Percentiles rank a stretch among this genome's conserved stretches.
phyloP scores from a whole-genome alignment of 2,888 invertebrate species.

The Podotricha telesiphe region DNA sequence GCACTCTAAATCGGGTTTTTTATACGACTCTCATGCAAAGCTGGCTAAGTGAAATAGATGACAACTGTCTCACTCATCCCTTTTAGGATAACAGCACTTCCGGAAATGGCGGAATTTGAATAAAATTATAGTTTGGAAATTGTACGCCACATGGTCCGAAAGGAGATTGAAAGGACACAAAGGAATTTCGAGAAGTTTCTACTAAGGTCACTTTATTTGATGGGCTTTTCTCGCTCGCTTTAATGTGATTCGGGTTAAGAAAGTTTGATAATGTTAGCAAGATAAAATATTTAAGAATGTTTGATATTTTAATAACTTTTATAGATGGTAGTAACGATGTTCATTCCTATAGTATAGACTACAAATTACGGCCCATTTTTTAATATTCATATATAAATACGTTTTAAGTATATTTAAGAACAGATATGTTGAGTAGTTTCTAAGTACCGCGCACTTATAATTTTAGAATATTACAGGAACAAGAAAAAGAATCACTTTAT shows the following conservation, averaged over 20 bases:
- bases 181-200: constrained; percentile 52
- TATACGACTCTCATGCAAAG: constrained; percentile 44
- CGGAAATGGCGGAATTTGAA: constrained; percentile 61
- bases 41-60: constrained; percentile 40
- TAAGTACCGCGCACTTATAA: too few species aligned
- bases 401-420: too few species aligned
- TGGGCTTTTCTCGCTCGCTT: constrained; percentile 46
- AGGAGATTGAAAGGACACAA: constrained; percentile 52
- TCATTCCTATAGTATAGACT: too few species aligned
- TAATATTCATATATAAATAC: too few species aligned
- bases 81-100: constrained; percentile 51
- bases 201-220: constrained; percentile 60
- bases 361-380: too few species aligned
- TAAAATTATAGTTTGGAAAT: constrained; percentile 73
- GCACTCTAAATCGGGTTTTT: constrained; percentile 41
- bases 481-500: too few species aligned
- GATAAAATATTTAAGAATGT: constrained; percentile 26
- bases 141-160: constrained; percentile 58
- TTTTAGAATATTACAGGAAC: too few species aligned
- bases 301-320: neutral
- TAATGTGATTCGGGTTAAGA: constrained; percentile 43
- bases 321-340: neutral
- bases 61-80: constrained; percentile 48
- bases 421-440: too few species aligned
- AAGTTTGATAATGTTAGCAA: constrained; percentile 21